Evolutionary conservation across 2,113 vertebrate species (phyloP).

Genomic region (Ammodytes dubius): DNA sequence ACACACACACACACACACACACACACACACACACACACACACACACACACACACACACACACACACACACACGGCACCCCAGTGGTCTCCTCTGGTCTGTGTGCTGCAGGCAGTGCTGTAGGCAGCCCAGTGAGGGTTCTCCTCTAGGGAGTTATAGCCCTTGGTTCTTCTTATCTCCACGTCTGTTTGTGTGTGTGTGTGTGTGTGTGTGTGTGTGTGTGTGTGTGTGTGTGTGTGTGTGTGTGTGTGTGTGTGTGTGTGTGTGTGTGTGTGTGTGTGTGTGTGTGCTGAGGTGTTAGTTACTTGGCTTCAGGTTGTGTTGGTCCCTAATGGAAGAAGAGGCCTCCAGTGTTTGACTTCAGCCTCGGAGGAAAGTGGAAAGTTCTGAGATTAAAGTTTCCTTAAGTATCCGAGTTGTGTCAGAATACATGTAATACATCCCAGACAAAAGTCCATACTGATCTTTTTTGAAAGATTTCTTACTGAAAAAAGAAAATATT

Average conservation of each 20-base stretch:
- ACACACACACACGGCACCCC: slow-evolving; percentile 13
- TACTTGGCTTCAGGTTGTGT: slow-evolving; percentile 58
- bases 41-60: slow-evolving; percentile 18
- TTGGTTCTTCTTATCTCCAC: slow-evolving; percentile 63
- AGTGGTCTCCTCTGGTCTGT: slow-evolving; percentile 46
- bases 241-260: slow-evolving; percentile 13
- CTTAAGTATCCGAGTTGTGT: slow-evolving; percentile 17
- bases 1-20: slow-evolving; percentile 18
- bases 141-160: slow-evolving; percentile 59
- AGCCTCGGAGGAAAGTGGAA: slow-evolving; percentile 52
- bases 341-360: slow-evolving; percentile 45
- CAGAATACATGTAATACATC: slow-evolving; percentile 22
- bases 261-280: slow-evolving; percentile 10
- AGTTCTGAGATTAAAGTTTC: slow-evolving; percentile 58
- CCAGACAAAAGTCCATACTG: neutral
- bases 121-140: slow-evolving; percentile 68
- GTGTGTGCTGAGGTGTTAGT: slow-evolving; percentile 32
- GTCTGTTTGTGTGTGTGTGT: neutral
- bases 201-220: slow-evolving; percentile 43
- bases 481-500: neutral
- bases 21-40: slow-evolving; percentile 12
- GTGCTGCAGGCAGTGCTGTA: slow-evolving; percentile 76
- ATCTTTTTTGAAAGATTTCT: neutral
- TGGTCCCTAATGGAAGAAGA: slow-evolving; percentile 48
- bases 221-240: slow-evolving; percentile 11